A percentile compares a stretch with the other conserved stretches of the same genome.
These are phyloP conservation scores for Phyllopteryx taeniolatus DNA, from an alignment of 2,113 vertebrate genomes.

Conservation along the genomic window DNA sequence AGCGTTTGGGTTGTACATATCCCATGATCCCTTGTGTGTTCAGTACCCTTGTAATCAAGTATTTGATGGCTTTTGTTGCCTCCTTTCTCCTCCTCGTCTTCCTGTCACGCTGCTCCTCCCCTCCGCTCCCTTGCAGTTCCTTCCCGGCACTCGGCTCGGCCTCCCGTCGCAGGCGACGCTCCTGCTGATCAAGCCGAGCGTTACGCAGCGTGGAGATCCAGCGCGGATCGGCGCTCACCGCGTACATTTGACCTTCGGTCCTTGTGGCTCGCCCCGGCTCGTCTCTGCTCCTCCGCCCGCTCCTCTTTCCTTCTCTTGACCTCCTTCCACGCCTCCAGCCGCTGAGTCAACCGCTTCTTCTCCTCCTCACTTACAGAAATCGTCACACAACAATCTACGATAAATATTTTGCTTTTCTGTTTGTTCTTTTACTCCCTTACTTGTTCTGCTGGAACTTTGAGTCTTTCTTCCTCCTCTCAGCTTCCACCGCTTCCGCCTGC, in stretches of 20 bases:
- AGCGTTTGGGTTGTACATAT: background rate
- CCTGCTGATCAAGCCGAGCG: slow-evolving; percentile 56
- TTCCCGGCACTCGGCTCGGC: slow-evolving; percentile 74
- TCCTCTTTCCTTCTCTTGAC: slow-evolving; percentile 69
- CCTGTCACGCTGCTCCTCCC: slow-evolving; percentile 72
- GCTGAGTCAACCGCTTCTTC: slow-evolving; percentile 65
- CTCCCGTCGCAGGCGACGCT: slow-evolving; percentile 68
- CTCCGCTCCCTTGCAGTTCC: slow-evolving; percentile 71
- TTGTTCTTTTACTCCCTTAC: background rate
- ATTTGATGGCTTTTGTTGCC: slow-evolving; percentile 70
- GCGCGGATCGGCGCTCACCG: background rate
- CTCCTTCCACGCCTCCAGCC: slow-evolving; percentile 78
- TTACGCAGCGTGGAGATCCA: background rate
- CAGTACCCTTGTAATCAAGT: slow-evolving; percentile 79
- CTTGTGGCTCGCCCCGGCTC: slow-evolving; percentile 70
- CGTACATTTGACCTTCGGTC: slow-evolving; percentile 62
- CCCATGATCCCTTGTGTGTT: background rate
- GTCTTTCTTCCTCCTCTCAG: slow-evolving; percentile 28
- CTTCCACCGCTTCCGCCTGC: slow-evolving; percentile 68
- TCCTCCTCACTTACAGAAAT: slow-evolving; percentile 65
- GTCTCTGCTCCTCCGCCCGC: slow-evolving; percentile 66
- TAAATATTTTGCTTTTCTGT: background rate
- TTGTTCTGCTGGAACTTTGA: background rate
- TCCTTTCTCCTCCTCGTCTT: slow-evolving; percentile 72
- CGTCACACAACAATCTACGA: background rate